These are phyloP conservation scores for Drosophila emarginata DNA, from an alignment of 2,888 invertebrate genomes.

Conservation along the genomic window DNA sequence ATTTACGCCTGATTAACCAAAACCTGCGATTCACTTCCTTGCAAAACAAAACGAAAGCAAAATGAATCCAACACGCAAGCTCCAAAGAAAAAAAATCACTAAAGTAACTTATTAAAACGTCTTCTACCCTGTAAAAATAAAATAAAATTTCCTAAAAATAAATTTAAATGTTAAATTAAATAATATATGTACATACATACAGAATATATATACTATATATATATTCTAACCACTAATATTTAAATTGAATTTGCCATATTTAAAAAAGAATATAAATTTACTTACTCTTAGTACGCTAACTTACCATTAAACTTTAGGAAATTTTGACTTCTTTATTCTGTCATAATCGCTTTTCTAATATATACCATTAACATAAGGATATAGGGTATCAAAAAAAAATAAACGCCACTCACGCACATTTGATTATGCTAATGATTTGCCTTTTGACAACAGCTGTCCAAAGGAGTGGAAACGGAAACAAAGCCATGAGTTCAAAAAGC, in stretches of 20 bases:
- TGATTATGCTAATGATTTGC: conserved; percentile 71
- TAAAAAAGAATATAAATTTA: no score
- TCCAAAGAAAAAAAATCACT: background rate
- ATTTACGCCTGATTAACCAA: conserved; percentile 69
- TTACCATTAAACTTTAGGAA: no score
- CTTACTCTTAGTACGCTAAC: no score
- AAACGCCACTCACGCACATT: conserved; percentile 63
- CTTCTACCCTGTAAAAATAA: background rate
- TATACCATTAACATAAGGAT: background rate
- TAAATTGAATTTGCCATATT: no score
- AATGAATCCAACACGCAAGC: conserved; percentile 55
- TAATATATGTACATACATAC: no score
- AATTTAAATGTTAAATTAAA: no score
- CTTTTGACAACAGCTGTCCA: conserved; percentile 52
- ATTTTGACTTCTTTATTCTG: no score
- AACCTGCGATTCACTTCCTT: conserved; percentile 25
- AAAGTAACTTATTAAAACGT: background rate
- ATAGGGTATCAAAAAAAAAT: conserved; percentile 13
- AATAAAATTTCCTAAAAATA: no score
- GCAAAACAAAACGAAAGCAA: conserved; percentile 54
- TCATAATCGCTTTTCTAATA: no score
- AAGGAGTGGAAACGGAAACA: conserved; percentile 44
- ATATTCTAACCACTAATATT: no score
- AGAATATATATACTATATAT: no score
- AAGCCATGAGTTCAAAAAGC: conserved; percentile 6